Base-by-base conservation (phyloP, 2,888 invertebrate genomes). In the Osmoderma eremita region DNA sequence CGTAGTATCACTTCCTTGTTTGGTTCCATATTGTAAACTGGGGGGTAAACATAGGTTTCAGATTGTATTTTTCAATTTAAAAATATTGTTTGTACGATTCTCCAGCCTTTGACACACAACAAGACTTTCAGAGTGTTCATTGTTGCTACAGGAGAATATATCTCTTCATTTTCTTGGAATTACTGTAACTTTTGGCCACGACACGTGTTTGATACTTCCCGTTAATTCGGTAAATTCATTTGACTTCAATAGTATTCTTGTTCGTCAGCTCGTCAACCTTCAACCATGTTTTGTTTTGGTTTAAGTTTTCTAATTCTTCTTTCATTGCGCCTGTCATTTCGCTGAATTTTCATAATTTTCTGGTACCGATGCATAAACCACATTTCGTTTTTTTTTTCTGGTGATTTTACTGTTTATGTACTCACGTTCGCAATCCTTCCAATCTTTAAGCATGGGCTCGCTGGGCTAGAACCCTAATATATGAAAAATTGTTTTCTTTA, bases 321-420 rank as follows among this genome's bases (percentile, higher is more conserved):
- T 68, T 20, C 61, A 75, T 74, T 8, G 72, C 71, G 10, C 41
- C 38, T 49, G 67, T 64, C 71, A 73, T 61, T 69, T 41, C 13
- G 42, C 41, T 51, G 22, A 18, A 38, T 68, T 53, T 36, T 38
- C 54, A 30, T 54, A 51, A 13, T 17, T 45, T n/a, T 13, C 45
- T 45, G 45, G 45, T 45, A 45, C 17, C 8, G 17, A 13, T 3
- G 45, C 45, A 13, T 45, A n/a, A n/a, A n/a, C n/a, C n/a, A n/a
- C n/a, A n/a, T n/a, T n/a, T n/a, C n/a, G n/a, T n/a, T n/a, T n/a
- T n/a, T n/a, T n/a, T n/a, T n/a, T n/a, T n/a, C n/a, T n/a, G n/a
- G n/a, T n/a, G n/a, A n/a, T n/a, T n/a, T n/a, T n/a, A n/a, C n/a
- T 50, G 24, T 50, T 48, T 17, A 50, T n/a, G 24, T 50, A 50